These are phyloP conservation scores for Triops longicaudatus DNA, from an alignment of 1,140 invertebrate species.

Conservation along the genomic window DNA sequence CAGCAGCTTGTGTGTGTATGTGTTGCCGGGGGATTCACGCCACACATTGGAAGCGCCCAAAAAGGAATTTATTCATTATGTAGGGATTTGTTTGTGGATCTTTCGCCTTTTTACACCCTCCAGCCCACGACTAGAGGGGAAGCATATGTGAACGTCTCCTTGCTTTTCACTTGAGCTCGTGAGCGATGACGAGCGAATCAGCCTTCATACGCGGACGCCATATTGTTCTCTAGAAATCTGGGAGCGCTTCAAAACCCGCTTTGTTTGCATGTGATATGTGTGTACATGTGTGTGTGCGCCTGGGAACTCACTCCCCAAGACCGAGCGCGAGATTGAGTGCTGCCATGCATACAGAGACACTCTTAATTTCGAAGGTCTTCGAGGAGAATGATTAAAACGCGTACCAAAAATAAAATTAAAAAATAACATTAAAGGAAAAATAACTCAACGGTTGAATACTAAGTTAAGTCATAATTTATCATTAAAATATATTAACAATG, in stretches of 20 bases:
- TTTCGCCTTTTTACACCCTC: not conserved
- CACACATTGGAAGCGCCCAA: not conserved
- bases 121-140: not conserved
- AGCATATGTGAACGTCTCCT: no score
- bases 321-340: not conserved
- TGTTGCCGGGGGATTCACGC: no score
- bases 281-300: not conserved
- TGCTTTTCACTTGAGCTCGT: no score
- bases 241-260: not conserved
- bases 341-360: not conserved
- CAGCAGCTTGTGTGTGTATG: no score
- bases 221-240: not conserved
- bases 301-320: no score
- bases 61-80: slow-evolving; percentile 16
- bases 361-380: slow-evolving; percentile 4
- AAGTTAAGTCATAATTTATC: no score
- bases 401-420: no score
- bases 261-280: not conserved
- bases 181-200: slow-evolving; percentile 1
- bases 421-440: no score
- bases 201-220: not conserved
- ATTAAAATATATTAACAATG: no score
- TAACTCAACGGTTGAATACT: no score
- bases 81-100: not conserved
- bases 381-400: not conserved